Conservation (phyloP, 1,140 invertebrate genomes). For the Saccostrea cuccullata region DNA sequence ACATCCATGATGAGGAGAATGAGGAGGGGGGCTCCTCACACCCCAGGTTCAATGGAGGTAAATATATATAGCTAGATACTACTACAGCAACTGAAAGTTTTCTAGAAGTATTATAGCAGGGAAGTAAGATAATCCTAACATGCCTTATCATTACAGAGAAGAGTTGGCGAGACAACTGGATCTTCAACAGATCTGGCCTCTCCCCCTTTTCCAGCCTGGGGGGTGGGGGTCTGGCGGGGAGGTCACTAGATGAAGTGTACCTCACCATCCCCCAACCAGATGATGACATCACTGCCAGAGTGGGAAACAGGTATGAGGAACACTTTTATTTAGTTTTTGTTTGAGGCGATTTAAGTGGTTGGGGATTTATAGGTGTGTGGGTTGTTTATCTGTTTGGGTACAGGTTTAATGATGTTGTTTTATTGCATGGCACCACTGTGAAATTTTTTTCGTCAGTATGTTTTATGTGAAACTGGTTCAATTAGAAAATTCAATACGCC, state of each 20-base stretch:
- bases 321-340: background rate
- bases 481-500: too few species aligned
- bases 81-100: background rate
- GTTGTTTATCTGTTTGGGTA: background rate
- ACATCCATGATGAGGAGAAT: conserved; percentile 64
- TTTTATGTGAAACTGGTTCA: background rate
- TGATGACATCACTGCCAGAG: conserved; percentile 60
- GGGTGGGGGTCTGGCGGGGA: conserved; percentile 47
- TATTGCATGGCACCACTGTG: background rate
- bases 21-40: conserved; percentile 47
- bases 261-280: conserved; percentile 69
- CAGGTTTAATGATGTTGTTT: background rate
- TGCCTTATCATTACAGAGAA: conserved; percentile 31
- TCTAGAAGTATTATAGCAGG: too few species aligned
- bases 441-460: background rate
- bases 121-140: too few species aligned
- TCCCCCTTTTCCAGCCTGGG: conserved; percentile 58
- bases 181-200: conserved; percentile 64
- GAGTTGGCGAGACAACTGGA: conserved; percentile 71
- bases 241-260: conserved; percentile 53
- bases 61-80: background rate
- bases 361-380: background rate
- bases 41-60: background rate
- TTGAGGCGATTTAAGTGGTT: background rate
- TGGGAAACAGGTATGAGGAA: conserved; percentile 69